These are phyloP conservation scores for Andricus grossulariae DNA, from an alignment of 1,140 invertebrate species.

Conservation along the genomic window DNA sequence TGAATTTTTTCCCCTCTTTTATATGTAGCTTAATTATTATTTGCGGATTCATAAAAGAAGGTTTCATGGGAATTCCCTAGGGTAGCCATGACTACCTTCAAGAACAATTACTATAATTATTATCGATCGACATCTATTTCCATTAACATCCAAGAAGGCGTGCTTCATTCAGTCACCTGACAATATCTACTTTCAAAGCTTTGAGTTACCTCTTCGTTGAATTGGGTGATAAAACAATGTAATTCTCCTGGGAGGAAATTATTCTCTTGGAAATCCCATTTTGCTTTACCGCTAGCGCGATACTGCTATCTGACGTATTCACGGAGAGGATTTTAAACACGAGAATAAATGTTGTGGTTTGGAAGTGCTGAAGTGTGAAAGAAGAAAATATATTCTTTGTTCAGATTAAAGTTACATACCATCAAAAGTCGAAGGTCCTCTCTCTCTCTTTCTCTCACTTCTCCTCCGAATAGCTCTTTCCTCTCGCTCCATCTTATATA, in stretches of 20 bases:
- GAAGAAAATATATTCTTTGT: too few relatives aligned
- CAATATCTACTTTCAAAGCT: neutral
- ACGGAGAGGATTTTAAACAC: neutral
- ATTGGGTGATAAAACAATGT: constrained; percentile 19
- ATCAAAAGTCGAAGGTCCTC: too few relatives aligned
- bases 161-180: neutral
- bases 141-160: neutral
- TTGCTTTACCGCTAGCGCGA: neutral
- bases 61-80: constrained; percentile 13
- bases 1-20: neutral
- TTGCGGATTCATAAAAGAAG: constrained; percentile 8
- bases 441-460: too few relatives aligned
- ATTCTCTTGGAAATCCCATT: constrained; percentile 12
- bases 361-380: too few relatives aligned
- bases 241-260: constrained; percentile 20
- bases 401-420: too few relatives aligned
- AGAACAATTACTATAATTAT: constrained; percentile 21
- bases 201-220: neutral
- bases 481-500: too few relatives aligned
- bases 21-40: constrained; percentile 7
- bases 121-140: constrained; percentile 18
- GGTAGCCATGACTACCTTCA: neutral
- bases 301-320: neutral
- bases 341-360: neutral
- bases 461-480: too few relatives aligned